Base-by-base conservation (phyloP, 2,888 invertebrate species). In the Esperia sulphurella region DNA sequence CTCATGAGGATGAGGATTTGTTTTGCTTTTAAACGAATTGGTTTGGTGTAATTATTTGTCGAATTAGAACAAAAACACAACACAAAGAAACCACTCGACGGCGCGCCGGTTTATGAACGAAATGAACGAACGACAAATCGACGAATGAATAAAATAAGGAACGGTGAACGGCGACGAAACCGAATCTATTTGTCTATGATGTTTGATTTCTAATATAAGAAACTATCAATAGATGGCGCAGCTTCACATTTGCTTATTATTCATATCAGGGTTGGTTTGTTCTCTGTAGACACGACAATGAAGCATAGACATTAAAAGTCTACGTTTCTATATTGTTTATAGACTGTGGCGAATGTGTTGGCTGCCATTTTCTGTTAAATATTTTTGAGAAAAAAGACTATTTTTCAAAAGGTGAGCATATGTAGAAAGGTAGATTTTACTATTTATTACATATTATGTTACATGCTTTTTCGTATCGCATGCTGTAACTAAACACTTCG, bases 291-390 rank as follows among this genome's bases (percentile, higher is more conserved):
- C 2, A 21, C 21, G 21, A 3, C 21, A 21, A 21, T 21, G 21
- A 5, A 21, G 5, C 21, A 21, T 21, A 21, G 21, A 21, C 21
- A 5, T 21, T 5, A 21, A 31, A 31, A 7, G 3, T 35, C 35
- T 35, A 35, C 35, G 13, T 44, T 53, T 58, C 55, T 58, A 56
- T 59, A 67, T 75, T 79, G 75, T 81, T 68, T 80, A 74, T 84
- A 21, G 71, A 58, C 10, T 43, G 44, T 66, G 63, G 77, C 74
- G 67, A 81, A 73, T 76, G 79, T 79, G 78, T 77, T 74, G 70
- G 85, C 83, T 84, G 88, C 88, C 88, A 88, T 88, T 88, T 88
- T 88, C 70, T 75, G 56, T 76, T 69, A 64, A 66, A 68, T 56
- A 71, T 64, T 66, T 70, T 70, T 63, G 58, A 58, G 58, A 65